Conservation (phyloP, 2,113 vertebrate species). For the Butorides virescens region DNA sequence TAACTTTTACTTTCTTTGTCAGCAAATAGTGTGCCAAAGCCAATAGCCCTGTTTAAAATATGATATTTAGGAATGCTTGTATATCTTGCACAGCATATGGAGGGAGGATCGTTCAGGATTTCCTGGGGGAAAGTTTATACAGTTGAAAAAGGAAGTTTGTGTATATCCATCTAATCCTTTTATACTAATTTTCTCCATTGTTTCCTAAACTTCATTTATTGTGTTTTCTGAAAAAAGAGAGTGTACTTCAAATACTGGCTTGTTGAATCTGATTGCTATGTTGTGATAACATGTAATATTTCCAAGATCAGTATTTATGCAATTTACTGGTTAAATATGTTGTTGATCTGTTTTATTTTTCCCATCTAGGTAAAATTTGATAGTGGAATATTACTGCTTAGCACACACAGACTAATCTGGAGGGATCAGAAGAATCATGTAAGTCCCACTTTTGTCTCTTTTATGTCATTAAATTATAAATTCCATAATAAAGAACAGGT, state of each 20-base stretch:
- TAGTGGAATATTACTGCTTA: constrained; percentile 85
- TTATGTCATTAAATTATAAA: neutral
- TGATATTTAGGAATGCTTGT: neutral
- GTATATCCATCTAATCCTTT: neutral
- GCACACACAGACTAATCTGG: constrained; percentile 94
- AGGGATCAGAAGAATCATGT: constrained; percentile 95
- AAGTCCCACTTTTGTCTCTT: constrained; percentile 41
- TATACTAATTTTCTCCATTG: neutral
- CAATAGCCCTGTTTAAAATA: neutral
- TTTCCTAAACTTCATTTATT: neutral
- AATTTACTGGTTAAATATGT: neutral
- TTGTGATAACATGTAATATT: neutral
- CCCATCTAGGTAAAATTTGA: constrained; percentile 85
- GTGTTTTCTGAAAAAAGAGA: neutral
- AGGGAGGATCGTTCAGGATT: constrained; percentile 40
- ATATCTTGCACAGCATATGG: neutral
- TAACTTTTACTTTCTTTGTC: neutral
- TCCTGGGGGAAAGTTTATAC: neutral
- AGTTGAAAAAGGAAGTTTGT: constrained; percentile 6
- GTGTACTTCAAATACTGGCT: neutral
- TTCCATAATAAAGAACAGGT: neutral
- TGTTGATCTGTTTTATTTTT: neutral
- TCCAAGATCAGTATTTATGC: neutral
- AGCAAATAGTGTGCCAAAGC: neutral
- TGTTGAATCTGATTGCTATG: neutral